These are phyloP conservation scores for Notiomystis cincta DNA, from an alignment of 2,113 vertebrate species.

Conservation along the genomic window DNA sequence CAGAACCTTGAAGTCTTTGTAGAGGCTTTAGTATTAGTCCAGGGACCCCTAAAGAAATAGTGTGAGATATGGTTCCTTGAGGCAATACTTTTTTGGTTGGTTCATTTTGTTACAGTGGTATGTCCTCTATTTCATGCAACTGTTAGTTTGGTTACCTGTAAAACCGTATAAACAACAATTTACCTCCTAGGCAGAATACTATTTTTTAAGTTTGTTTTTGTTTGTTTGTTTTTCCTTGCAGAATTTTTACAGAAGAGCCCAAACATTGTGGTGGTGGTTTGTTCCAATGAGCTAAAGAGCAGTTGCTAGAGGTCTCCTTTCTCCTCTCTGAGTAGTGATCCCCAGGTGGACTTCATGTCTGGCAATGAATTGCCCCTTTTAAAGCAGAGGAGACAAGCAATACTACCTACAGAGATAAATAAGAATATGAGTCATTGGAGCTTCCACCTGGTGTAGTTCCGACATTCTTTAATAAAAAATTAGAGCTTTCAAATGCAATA, in stretches of 20 bases:
- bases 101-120: neutral
- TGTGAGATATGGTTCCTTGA: neutral
- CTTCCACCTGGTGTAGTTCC: neutral
- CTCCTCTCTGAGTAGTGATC: neutral
- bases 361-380: neutral
- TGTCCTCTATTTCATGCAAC: neutral
- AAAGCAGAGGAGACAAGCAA: neutral
- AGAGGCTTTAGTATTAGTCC: neutral
- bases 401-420: neutral
- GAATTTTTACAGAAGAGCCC: neutral
- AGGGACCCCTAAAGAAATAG: neutral
- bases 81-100: neutral
- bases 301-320: neutral
- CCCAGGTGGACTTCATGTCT: neutral
- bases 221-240: neutral
- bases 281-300: neutral
- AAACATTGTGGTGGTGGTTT: neutral
- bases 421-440: neutral
- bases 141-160: neutral
- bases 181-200: neutral
- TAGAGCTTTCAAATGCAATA: neutral
- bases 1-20: neutral
- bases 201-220: no score
- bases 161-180: neutral
- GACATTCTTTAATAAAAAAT: neutral